These are phyloP conservation scores for Scotopteryx bipunctaria DNA, from an alignment of 2,888 invertebrate species.

Conservation along the genomic window DNA sequence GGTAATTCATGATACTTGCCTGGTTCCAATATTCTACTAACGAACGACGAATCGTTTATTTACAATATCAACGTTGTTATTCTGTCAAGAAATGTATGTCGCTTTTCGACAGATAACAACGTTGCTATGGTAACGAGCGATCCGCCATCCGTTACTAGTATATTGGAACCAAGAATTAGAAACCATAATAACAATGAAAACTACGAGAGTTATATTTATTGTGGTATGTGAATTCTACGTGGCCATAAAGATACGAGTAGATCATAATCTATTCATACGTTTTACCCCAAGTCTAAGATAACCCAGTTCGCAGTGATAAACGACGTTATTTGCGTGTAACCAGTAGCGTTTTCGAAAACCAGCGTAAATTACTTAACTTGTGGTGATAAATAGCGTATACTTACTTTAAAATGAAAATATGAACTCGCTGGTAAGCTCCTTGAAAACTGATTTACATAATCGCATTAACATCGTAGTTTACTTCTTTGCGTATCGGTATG, in stretches of 20 bases:
- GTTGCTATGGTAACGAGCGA: no score
- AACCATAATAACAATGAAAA: background rate
- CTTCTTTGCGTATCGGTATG: slow-evolving; percentile 20
- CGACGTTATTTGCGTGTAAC: slow-evolving; percentile 19
- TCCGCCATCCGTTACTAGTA: no score
- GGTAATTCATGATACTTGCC: no score
- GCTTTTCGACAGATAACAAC: no score
- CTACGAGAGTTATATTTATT: background rate
- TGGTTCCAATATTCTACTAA: no score
- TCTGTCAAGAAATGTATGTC: no score
- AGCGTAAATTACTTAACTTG: slow-evolving; percentile 21
- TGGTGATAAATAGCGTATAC: slow-evolving; percentile 23
- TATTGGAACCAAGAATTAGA: no score
- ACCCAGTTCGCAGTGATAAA: slow-evolving; percentile 10
- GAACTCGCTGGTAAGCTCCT: slow-evolving; percentile 34
- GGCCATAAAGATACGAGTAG: background rate
- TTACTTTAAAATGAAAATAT: slow-evolving; percentile 28
- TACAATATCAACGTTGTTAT: no score
- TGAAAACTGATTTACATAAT: slow-evolving; percentile 38
- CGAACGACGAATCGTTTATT: no score
- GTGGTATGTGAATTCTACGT: background rate
- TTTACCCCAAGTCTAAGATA: background rate
- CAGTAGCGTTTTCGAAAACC: slow-evolving; percentile 8
- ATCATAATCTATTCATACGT: background rate
- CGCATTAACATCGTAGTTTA: slow-evolving; percentile 29